Percentiles rank a stretch among this genome's conserved stretches.
Conservation (phyloP, 2,888 invertebrate genomes). For the Epistrophella euchroma region DNA sequence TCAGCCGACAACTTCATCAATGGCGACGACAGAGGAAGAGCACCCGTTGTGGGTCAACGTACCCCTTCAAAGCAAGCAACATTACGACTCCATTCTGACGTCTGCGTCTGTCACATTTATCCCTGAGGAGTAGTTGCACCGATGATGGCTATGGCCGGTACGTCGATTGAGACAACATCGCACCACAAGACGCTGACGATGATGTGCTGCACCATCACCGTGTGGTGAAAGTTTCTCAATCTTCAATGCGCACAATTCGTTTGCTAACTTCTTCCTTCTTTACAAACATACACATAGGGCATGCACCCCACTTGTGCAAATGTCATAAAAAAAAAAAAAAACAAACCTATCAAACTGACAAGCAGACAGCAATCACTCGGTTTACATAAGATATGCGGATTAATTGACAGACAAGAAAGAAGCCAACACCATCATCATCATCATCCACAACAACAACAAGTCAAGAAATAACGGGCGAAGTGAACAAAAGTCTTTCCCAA, state of each 20-base stretch:
- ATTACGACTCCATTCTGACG: conserved; percentile 19
- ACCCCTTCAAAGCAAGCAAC: conserved; percentile 40
- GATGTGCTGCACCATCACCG: conserved; percentile 15
- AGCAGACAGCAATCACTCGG: conserved; percentile 74
- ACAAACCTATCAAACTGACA: conserved; percentile 57
- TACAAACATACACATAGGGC: conserved; percentile 24
- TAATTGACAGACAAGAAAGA: conserved; percentile 76
- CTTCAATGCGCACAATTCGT: conserved; percentile 60
- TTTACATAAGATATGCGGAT: conserved; percentile 74
- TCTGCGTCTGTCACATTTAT: conserved; percentile 23
- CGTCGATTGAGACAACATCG: not conserved
- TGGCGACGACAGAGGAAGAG: conserved; percentile 43
- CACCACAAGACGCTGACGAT: conserved; percentile 37
- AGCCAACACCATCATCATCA: conserved; percentile 50
- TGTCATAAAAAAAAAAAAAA: conserved; percentile 50
- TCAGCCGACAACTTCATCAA: conserved; percentile 27
- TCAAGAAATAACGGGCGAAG: conserved; percentile 73
- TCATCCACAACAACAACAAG: conserved; percentile 46
- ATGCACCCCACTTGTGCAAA: conserved; percentile 66
- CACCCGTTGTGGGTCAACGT: conserved; percentile 69
- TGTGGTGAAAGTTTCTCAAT: conserved; percentile 70
- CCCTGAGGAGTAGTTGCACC: conserved; percentile 3
- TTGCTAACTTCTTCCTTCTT: conserved; percentile 49
- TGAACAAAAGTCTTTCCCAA: conserved; percentile 73
- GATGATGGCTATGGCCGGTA: not conserved